Conservation (phyloP, 2,888 invertebrate genomes). For the Campopleginae sp. region DNA sequence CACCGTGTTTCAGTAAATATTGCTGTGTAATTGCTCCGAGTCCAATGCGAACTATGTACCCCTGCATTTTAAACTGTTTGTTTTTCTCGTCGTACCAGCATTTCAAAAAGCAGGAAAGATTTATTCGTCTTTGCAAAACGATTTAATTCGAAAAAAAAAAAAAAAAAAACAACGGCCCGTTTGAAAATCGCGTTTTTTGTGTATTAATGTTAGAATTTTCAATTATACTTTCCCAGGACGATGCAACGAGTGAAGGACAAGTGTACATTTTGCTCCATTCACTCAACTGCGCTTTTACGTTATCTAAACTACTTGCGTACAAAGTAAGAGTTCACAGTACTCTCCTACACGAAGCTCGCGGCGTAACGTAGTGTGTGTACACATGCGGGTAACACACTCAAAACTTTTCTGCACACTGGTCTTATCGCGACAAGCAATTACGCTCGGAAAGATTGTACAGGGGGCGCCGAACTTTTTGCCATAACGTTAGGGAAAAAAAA, state of each 20-base stretch:
- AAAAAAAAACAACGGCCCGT: neutral
- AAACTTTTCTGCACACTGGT: constrained; percentile 21
- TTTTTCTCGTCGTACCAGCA: too few species aligned
- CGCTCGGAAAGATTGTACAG: constrained; percentile 20
- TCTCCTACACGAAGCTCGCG: neutral
- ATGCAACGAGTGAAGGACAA: neutral
- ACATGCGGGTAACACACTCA: constrained; percentile 39
- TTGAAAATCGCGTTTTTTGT: neutral
- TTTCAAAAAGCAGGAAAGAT: too few species aligned
- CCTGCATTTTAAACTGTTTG: too few species aligned
- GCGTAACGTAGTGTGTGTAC: too few species aligned
- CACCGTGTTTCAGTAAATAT: too few species aligned
- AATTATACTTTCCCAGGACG: neutral
- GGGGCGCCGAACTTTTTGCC: constrained; percentile 41
- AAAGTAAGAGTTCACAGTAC: constrained; percentile 13
- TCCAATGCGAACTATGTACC: too few species aligned
- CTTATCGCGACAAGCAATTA: constrained; percentile 51
- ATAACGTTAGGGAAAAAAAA: neutral
- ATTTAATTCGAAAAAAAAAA: too few species aligned
- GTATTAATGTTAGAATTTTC: neutral
- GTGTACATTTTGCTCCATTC: neutral
- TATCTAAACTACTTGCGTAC: neutral
- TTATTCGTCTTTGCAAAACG: too few species aligned
- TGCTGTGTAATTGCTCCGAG: too few species aligned
- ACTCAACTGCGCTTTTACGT: constrained; percentile 8